Conservation (phyloP, 64 coral and sea anemone genomes). For the Stylophora pistillata region DNA sequence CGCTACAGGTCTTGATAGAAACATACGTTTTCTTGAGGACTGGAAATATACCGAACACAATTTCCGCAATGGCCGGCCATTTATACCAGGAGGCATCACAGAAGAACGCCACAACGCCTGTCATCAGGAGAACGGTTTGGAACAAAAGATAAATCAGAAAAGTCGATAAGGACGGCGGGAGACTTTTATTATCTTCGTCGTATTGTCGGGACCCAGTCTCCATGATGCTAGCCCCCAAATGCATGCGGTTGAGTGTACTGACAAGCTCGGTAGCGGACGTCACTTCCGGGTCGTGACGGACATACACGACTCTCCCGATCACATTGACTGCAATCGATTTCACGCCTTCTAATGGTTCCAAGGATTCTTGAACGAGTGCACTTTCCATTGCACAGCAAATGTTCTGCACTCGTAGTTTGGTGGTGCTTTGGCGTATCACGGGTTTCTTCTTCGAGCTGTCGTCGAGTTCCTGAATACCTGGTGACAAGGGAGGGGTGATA, state of each 20-base stretch:
- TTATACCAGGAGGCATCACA: slow-evolving; percentile 51
- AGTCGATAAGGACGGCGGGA: slow-evolving; percentile 52
- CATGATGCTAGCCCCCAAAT: slow-evolving; percentile 93
- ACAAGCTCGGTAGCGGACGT: slow-evolving; percentile 75
- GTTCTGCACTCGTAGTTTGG: slow-evolving; percentile 96
- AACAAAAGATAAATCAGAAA: slow-evolving; percentile 55
- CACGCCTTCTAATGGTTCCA: slow-evolving; percentile 76
- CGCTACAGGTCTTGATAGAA: slow-evolving; percentile 54
- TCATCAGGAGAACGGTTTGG: slow-evolving; percentile 64
- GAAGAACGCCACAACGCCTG: slow-evolving; percentile 53
- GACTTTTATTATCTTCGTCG: slow-evolving; percentile 33
- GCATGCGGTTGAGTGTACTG: slow-evolving; percentile 66
- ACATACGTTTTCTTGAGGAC: slow-evolving; percentile 68
- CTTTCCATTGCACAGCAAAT: slow-evolving; percentile 93
- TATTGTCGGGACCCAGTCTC: slow-evolving; percentile 77
- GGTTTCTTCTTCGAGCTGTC: background rate
- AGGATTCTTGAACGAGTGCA: slow-evolving; percentile 73
- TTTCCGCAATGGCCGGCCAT: slow-evolving; percentile 91
- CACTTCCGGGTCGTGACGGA: slow-evolving; percentile 81
- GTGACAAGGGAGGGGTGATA: background rate
- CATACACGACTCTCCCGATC: slow-evolving; percentile 86
- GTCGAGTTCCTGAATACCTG: background rate
- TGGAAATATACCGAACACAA: slow-evolving; percentile 76
- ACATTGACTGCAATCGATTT: slow-evolving; percentile 82
- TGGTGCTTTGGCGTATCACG: slow-evolving; percentile 47